Base-by-base conservation (phyloP, 2,797 vertebrate species). In the Aphelocoma californica region DNA sequence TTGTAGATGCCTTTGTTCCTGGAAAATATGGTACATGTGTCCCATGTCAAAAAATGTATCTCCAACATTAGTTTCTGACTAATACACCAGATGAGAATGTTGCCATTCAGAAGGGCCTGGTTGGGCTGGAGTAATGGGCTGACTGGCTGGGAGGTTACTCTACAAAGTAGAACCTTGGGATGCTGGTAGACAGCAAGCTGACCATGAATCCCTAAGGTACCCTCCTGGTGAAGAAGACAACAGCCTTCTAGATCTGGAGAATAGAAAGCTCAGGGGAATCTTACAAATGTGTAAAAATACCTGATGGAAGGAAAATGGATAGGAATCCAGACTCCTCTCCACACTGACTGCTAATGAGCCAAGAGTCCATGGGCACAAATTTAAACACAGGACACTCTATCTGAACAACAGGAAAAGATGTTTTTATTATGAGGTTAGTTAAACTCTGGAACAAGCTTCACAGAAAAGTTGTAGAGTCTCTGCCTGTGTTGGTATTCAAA, bases 321-420 rank as follows among this genome's bases (percentile, higher is more conserved):
- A 65, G 15, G 6, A 32, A 44, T 29, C 4, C 28, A 57, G 13
- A 34, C 8, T 66, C 25, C 69, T 73, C 23, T 69, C 51, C 36
- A 10, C 12, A 36, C 2, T 65, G 18, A 14, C n/a, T 94, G 29
- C 28, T 60, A 17, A 50, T 19, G 21, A 44, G 28, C 26, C 24
- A 77, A 50, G 19, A 45, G 20, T 16, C 14, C 2, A 3, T 17
- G 19, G 44, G 10, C 12, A 71, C 7, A 51, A 31, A 71, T 51
- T 51, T 71, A 45, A 58, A 24, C 12, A 38, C 11, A 45, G 6
- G 42, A 38, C 25, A n/a, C 7, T 38, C 17, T 29, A 64, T 21
- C n/a, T 64, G 18, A 51, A 40, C 10, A 48, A 36, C 7, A 42
- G 6, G 9, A 60, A 61, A 61, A 34, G 1, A 14, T 0, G 0